These are phyloP conservation scores for Punctoribates punctum DNA, from an alignment of 2,888 invertebrate genomes.

Conservation along the genomic window DNA sequence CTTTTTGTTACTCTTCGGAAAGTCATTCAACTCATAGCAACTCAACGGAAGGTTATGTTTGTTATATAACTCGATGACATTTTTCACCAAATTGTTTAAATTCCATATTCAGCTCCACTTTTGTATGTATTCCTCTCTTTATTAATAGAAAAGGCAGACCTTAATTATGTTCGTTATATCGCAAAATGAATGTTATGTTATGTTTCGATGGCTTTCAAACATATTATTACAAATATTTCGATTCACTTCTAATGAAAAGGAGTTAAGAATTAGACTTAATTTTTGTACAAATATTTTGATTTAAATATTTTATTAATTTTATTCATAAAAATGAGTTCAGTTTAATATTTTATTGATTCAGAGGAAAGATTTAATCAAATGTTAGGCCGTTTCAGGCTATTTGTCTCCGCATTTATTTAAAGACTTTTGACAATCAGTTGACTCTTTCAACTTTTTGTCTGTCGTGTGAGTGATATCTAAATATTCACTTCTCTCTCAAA, in stretches of 20 bases:
- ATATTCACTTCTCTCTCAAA: neutral
- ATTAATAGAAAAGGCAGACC: neutral
- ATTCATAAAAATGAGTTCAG: neutral
- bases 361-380: neutral
- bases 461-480: neutral
- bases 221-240: no score
- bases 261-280: neutral
- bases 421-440: neutral
- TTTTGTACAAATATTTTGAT: neutral
- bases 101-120: neutral
- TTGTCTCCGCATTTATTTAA: neutral
- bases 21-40: conserved; percentile 12
- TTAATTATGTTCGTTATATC: neutral
- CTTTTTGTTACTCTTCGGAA: neutral
- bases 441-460: neutral
- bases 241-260: neutral
- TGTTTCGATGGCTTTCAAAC: neutral
- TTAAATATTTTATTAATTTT: conserved; percentile 13
- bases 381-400: neutral
- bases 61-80: conserved; percentile 2
- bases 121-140: neutral
- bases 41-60: neutral
- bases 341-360: neutral
- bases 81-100: conserved; percentile 2
- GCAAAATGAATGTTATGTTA: neutral